Evolutionary conservation across 2,888 invertebrate species (phyloP).

Genomic region (Idaea straminata): DNA sequence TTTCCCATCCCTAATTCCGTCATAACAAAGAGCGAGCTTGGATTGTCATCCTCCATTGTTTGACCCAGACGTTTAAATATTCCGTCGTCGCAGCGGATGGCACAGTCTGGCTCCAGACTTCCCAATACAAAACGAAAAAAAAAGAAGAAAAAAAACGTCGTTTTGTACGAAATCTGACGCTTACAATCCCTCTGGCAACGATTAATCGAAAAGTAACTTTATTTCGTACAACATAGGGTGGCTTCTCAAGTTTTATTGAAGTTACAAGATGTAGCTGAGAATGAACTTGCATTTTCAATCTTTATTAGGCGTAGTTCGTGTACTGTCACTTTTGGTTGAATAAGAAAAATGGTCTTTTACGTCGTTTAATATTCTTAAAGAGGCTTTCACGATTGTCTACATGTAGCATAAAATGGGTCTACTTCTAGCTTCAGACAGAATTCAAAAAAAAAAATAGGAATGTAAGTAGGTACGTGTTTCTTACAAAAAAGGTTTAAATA

Average conservation of each 20-base stretch:
- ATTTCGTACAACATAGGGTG: constrained; percentile 8
- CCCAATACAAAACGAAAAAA: constrained; percentile 26
- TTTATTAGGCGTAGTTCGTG: neutral
- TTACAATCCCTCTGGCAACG: constrained; percentile 7
- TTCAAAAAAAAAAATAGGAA: too few relatives aligned
- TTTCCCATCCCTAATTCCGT: constrained; percentile 56
- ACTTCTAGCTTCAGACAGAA: neutral
- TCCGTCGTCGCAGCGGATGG: constrained; percentile 45
- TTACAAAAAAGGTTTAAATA: too few relatives aligned
- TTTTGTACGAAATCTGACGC: constrained; percentile 53
- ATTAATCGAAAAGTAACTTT: constrained; percentile 12
- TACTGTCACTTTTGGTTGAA: constrained; percentile 1
- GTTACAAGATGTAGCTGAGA: neutral
- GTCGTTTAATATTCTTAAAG: constrained; percentile 12
- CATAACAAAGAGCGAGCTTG: constrained; percentile 66
- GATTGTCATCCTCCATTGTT: constrained; percentile 66
- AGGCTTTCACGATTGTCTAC: neutral
- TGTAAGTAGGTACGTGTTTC: too few relatives aligned
- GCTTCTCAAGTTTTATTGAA: constrained; percentile 3
- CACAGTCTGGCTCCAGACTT: constrained; percentile 46
- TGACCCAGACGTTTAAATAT: constrained; percentile 72
- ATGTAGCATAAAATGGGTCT: neutral
- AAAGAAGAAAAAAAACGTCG: constrained; percentile 7
- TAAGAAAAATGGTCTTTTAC: neutral
- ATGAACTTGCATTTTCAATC: neutral